phyloP scores from a whole-genome alignment of 2,888 invertebrate species.

The Acrocyrtus sp. region DNA sequence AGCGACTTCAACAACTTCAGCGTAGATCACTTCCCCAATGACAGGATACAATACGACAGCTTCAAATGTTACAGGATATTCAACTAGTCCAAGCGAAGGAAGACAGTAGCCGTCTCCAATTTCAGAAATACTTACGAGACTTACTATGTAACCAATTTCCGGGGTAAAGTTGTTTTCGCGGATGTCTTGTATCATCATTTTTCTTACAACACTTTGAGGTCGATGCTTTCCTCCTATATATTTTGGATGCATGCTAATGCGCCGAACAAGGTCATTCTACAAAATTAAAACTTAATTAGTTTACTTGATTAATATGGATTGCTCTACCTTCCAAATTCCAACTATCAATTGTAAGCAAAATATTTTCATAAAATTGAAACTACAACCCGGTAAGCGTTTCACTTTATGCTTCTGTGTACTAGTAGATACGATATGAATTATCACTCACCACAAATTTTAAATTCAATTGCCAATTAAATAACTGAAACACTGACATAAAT shows the following conservation, averaged over 20 bases:
- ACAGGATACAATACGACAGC: constrained; percentile 23
- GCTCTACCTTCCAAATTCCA: neutral
- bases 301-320: neutral
- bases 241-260: constrained; percentile 28
- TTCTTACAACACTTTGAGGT: neutral
- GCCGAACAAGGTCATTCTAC: constrained; percentile 7
- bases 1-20: constrained; percentile 16
- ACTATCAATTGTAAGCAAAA: neutral
- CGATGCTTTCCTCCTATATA: constrained; percentile 7
- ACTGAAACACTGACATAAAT: too few relatives aligned
- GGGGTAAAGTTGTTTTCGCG: neutral
- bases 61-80: constrained; percentile 21
- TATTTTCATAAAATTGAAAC: neutral
- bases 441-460: too few relatives aligned
- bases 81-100: constrained; percentile 19
- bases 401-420: too few relatives aligned
- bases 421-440: too few relatives aligned
- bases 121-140: neutral
- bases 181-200: constrained; percentile 19
- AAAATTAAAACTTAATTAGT: neutral
- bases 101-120: constrained; percentile 34
- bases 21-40: constrained; percentile 22
- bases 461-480: too few relatives aligned
- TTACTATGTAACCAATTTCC: constrained; percentile 22
- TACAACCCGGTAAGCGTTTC: neutral